Conservation (phyloP, 2,888 invertebrate genomes). For the Peribatodes rhomboidaria region DNA sequence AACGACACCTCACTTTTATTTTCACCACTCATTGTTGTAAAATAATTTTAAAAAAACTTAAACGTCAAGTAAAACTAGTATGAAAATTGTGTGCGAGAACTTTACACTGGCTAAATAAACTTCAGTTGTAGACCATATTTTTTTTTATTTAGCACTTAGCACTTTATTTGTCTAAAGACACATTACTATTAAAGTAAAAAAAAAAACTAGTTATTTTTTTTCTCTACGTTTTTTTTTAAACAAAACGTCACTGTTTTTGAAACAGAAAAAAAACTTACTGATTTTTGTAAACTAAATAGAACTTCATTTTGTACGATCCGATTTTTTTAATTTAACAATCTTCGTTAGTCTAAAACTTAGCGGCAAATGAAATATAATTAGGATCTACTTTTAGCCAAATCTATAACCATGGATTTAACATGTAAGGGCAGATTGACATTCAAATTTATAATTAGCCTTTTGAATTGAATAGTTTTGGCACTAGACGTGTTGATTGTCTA, state of each 20-base stretch:
- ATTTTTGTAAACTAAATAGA: constrained; percentile 74
- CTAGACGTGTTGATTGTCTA: background rate
- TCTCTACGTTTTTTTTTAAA: background rate
- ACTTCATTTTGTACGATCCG: constrained; percentile 68
- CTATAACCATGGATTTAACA: constrained; percentile 36
- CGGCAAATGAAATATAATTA: constrained; percentile 55
- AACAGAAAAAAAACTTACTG: constrained; percentile 64
- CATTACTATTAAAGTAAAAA: background rate
- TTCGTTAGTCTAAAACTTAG: constrained; percentile 52
- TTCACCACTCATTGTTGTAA: constrained; percentile 60
- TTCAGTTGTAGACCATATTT: background rate
- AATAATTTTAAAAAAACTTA: background rate
- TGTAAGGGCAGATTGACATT: constrained; percentile 35
- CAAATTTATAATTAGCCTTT: constrained; percentile 26
- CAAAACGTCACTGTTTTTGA: background rate
- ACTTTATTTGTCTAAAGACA: background rate
- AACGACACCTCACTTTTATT: constrained; percentile 60
- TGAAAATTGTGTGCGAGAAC: too few species aligned
- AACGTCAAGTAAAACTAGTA: background rate
- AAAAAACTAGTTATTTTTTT: background rate
- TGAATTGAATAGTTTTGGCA: constrained; percentile 7
- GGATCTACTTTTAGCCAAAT: constrained; percentile 27
- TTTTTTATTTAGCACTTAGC: background rate
- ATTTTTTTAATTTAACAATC: constrained; percentile 48
- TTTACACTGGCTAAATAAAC: background rate